A percentile compares a stretch with the other conserved stretches of the same genome.
These are phyloP conservation scores for Nesoenas mayeri DNA, from an alignment of 2,113 vertebrate species.

Conservation along the genomic window DNA sequence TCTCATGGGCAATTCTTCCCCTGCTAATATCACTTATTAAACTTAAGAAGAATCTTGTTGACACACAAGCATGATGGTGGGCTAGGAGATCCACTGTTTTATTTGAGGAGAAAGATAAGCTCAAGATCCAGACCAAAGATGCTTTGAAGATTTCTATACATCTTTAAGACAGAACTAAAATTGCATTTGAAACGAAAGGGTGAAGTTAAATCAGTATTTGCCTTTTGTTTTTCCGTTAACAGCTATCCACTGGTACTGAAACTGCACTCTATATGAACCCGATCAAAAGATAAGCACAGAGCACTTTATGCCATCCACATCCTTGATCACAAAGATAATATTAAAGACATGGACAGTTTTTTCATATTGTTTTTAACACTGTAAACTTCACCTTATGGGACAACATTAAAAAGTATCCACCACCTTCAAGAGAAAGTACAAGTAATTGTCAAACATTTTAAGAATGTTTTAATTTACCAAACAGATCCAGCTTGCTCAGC, in stretches of 20 bases:
- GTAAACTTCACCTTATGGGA: background rate
- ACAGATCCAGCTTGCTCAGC: background rate
- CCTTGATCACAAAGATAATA: background rate
- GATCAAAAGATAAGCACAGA: background rate
- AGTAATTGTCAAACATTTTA: background rate
- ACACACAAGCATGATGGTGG: background rate
- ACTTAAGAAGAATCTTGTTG: background rate
- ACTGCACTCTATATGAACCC: background rate
- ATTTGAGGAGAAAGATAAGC: background rate
- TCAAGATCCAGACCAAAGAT: background rate
- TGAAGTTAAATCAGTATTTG: background rate
- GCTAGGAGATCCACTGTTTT: background rate
- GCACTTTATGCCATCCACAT: background rate
- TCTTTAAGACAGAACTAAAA: background rate
- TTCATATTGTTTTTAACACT: background rate
- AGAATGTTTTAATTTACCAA: background rate
- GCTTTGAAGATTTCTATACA: background rate
- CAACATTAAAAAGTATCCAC: background rate
- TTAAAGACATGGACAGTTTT: background rate
- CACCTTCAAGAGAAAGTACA: background rate
- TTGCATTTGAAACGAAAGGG: background rate
- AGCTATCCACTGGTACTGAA: background rate
- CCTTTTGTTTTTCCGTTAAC: background rate
- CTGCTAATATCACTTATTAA: background rate
- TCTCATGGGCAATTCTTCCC: background rate